These are phyloP conservation scores for Harpalus rufipes DNA, from an alignment of 2,888 invertebrate genomes.

Conservation along the genomic window DNA sequence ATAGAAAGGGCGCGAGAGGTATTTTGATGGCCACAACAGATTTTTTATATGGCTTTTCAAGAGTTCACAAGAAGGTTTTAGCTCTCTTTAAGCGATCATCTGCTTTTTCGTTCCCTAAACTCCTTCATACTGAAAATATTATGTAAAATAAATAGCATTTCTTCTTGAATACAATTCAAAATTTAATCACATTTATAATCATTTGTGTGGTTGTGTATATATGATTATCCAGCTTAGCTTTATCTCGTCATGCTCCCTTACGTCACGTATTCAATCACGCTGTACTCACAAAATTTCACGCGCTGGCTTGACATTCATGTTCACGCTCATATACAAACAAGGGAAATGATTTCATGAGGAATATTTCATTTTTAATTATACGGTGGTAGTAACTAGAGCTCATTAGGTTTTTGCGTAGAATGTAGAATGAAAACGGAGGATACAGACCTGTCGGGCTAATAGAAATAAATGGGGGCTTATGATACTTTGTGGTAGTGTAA, in stretches of 20 bases:
- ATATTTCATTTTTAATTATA: background rate
- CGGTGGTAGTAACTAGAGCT: background rate
- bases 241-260: background rate
- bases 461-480: background rate
- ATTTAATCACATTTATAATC: background rate
- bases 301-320: background rate
- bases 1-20: too few species aligned
- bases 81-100: too few species aligned
- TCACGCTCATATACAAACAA: background rate
- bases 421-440: background rate
- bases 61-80: too few species aligned
- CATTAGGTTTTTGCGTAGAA: background rate
- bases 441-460: background rate
- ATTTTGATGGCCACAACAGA: too few species aligned
- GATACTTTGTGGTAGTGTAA: background rate
- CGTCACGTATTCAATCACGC: constrained; percentile 4
- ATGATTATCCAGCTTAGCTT: background rate
- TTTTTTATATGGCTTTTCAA: too few species aligned
- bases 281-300: background rate
- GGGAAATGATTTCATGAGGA: background rate
- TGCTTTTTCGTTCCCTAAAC: too few species aligned
- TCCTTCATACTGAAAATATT: too few species aligned
- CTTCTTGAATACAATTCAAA: background rate
- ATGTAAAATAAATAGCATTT: too few species aligned
- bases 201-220: background rate